Evolutionary conservation across 2,113 vertebrate genomes (phyloP).

Genomic region (Felis catus): F.catus_Fca126_mat1.0 CM031413.1:115020001-115020500

Average conservation of each 20-base stretch:
- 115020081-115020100: neutral
- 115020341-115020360: neutral
- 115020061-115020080: neutral
- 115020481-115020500: neutral
- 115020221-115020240: too few relatives aligned
- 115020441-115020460: neutral
- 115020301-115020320: too few relatives aligned
- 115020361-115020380: neutral
- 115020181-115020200: too few relatives aligned
- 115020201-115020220: too few relatives aligned
- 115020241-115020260: too few relatives aligned
- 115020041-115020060: neutral
- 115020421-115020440: neutral
- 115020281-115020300: too few relatives aligned
- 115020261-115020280: too few relatives aligned
- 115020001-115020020: neutral
- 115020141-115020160: too few relatives aligned
- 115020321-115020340: neutral
- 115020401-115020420: neutral
- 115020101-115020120: too few relatives aligned
- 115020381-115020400: neutral
- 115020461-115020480: neutral
- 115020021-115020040: neutral
- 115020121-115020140: too few relatives aligned
- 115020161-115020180: too few relatives aligned